Base-by-base conservation (phyloP, 2,888 invertebrate genomes). In the Rapana venosa region DNA sequence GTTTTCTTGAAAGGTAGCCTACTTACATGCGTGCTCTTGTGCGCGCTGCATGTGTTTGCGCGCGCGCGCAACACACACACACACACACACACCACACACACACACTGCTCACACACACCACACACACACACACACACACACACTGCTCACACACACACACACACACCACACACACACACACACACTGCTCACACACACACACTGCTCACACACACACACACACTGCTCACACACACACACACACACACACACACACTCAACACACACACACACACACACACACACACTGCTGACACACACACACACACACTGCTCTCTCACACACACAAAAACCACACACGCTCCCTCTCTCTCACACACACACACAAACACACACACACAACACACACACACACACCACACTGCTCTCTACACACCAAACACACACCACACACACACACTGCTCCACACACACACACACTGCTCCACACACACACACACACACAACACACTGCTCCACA, bases 151-250 rank as follows among this genome's bases (percentile, higher is more conserved):
- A 35, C 83, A 26, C 83, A 22, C 83, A 83, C 83, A 83, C 83
- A 83, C 47, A 83, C 83, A 47, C 83, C 26, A 35, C 74, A 74
- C 85, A 85, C 85, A 85, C 86, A 87, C 86, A 87, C 86, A 87
- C 61, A 87, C 61, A 87, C 61, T n/a, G 61, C 61, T 30, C 61
- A 61, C 61, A 61, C 61, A 61, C 61, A 61, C 61, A 61, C 61
- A 61, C 61, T 15, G 17, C 61, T 15, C 61, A 61, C 61, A 61
- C 61, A 17, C 17, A 61, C 61, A 20, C 74, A 74, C n/a, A n/a
- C n/a, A n/a, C n/a, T n/a, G n/a, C n/a, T n/a, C 74, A 74, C 74
- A 74, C 74, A 74, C 74, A 74, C 74, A 74, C 74, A 74, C 74
- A 74, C 74, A 74, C 74, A 74, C 47, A 35, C 47, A 35, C 83